phyloP scores from a whole-genome alignment of 2,113 vertebrate species.

The Ictalurus furcatus region DNA sequence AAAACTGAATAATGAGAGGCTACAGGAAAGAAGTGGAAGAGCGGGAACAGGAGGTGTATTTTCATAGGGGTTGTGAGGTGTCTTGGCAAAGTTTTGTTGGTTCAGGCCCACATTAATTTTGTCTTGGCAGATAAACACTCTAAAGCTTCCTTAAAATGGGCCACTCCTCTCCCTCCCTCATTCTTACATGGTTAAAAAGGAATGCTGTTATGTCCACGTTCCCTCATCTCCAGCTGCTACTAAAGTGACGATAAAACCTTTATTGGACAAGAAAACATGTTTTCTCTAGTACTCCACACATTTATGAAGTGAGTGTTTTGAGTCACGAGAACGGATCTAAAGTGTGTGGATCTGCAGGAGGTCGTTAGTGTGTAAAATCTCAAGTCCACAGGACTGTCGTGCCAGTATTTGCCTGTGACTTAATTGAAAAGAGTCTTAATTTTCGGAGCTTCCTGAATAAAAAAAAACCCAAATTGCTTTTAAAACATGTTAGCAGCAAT shows the following conservation, averaged over 20 bases:
- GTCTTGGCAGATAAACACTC: slow-evolving; percentile 56
- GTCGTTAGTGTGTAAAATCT: slow-evolving; percentile 51
- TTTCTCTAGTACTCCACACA: slow-evolving; percentile 74
- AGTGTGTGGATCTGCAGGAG: slow-evolving; percentile 62
- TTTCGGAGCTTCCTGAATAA: background rate
- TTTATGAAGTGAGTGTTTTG: slow-evolving; percentile 75
- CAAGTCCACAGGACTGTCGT: background rate
- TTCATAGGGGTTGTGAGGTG: slow-evolving; percentile 27
- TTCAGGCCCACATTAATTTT: slow-evolving; percentile 57
- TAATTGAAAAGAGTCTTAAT: background rate
- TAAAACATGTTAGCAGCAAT: background rate
- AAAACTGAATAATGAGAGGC: background rate
- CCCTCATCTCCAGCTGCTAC: slow-evolving; percentile 72
- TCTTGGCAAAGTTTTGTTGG: slow-evolving; percentile 57
- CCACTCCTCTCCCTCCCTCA: slow-evolving; percentile 63
- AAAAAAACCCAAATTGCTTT: background rate
- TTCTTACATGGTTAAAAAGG: slow-evolving; percentile 76
- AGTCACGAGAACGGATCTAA: slow-evolving; percentile 75
- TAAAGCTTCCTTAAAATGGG: slow-evolving; percentile 49
- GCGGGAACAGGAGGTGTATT: slow-evolving; percentile 5
- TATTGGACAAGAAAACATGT: slow-evolving; percentile 75
- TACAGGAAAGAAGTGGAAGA: background rate
- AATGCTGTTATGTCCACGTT: slow-evolving; percentile 72
- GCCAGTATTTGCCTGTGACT: slow-evolving; percentile 5
- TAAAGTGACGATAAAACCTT: slow-evolving; percentile 78